These are phyloP conservation scores for Cladopsammia gracilis DNA, from an alignment of 64 coral and sea anemone genomes.

Conservation along the genomic window DNA sequence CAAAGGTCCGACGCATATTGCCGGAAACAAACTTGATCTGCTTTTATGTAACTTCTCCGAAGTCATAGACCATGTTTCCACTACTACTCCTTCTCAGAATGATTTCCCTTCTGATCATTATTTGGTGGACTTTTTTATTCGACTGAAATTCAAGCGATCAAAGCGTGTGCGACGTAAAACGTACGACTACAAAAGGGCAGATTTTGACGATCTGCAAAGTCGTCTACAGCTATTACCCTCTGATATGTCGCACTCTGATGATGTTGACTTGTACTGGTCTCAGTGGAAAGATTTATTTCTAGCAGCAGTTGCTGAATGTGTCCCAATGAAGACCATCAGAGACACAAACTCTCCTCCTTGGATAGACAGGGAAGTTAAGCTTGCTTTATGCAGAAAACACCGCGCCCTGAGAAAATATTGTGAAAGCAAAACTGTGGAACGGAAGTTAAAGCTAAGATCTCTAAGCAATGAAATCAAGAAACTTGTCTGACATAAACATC, in stretches of 20 bases:
- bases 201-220: conserved; percentile 31
- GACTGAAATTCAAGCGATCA: conserved; percentile 36
- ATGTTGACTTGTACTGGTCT: conserved; percentile 32
- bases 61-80: conserved; percentile 23
- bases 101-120: conserved; percentile 60
- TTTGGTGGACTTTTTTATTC: conserved; percentile 51
- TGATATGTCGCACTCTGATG: conserved; percentile 6
- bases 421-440: not conserved
- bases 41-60: conserved; percentile 47
- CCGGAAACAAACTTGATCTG: conserved; percentile 61
- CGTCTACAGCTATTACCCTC: not conserved
- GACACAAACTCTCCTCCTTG: conserved; percentile 38
- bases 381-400: not conserved
- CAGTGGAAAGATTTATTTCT: conserved; percentile 66
- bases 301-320: conserved; percentile 7
- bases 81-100: not conserved
- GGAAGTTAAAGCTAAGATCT: conserved; percentile 17
- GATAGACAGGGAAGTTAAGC: conserved; percentile 29
- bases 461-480: conserved; percentile 18
- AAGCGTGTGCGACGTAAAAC: conserved; percentile 26
- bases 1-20: conserved; percentile 51
- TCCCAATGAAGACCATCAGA: conserved; percentile 10
- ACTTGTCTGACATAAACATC: conserved; percentile 21
- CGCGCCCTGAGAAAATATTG: conserved; percentile 24
- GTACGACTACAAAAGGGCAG: conserved; percentile 32